Conservation (phyloP, 2,113 vertebrate genomes). For the Saiga tatarica region DNA sequence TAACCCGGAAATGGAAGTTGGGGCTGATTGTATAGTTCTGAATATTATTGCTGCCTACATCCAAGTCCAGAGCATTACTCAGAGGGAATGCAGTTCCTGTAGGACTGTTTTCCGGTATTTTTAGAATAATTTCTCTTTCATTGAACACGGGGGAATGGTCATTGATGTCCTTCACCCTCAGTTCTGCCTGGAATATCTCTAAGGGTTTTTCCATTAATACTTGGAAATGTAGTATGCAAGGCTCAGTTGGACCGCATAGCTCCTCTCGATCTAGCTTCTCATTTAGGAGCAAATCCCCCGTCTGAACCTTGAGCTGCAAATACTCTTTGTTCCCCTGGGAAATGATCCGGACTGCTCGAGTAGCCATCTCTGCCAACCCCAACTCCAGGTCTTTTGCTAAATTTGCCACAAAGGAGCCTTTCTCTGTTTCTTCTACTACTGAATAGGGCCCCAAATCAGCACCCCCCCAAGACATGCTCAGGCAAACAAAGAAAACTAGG, state of each 20-base stretch:
- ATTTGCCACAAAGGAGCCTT: slow-evolving; percentile 70
- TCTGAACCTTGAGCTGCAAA: slow-evolving; percentile 69
- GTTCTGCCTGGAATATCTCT: slow-evolving; percentile 80
- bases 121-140: slow-evolving; percentile 77
- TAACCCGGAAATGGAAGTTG: slow-evolving; percentile 77
- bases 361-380: slow-evolving; percentile 78
- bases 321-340: slow-evolving; percentile 78
- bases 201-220: slow-evolving; percentile 85
- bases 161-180: slow-evolving; percentile 84
- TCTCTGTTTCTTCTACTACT: slow-evolving; percentile 83
- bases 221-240: slow-evolving; percentile 82
- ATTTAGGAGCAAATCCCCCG: slow-evolving; percentile 77
- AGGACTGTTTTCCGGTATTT: slow-evolving; percentile 78
- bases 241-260: slow-evolving; percentile 78
- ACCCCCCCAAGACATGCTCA: slow-evolving; percentile 52
- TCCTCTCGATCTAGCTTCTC: slow-evolving; percentile 78
- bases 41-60: slow-evolving; percentile 82
- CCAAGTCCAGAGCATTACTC: slow-evolving; percentile 81
- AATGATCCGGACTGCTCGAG: slow-evolving; percentile 81
- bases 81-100: slow-evolving; percentile 72
- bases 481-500: slow-evolving; percentile 75
- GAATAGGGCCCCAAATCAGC: slow-evolving; percentile 84
- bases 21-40: slow-evolving; percentile 79
- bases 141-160: slow-evolving; percentile 83
- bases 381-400: slow-evolving; percentile 84